Percentiles rank a stretch among this genome's conserved stretches.
These are phyloP conservation scores for Eretmocerus hayati DNA, from an alignment of 2,888 invertebrate genomes.

Conservation along the genomic window DNA sequence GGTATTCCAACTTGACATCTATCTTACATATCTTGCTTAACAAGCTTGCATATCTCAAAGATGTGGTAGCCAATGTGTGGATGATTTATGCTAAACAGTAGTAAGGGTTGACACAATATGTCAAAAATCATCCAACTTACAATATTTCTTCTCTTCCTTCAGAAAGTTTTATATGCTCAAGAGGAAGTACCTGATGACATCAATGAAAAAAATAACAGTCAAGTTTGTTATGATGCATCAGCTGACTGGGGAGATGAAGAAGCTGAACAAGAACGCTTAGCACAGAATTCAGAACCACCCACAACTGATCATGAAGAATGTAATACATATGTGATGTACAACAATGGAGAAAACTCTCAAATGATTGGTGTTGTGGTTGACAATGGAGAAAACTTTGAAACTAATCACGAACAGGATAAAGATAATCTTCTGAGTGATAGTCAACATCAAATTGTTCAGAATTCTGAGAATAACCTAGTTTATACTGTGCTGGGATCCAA, in stretches of 20 bases:
- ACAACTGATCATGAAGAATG: conserved; percentile 1
- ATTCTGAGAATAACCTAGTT: conserved; percentile 41
- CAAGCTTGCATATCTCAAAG: too few species aligned
- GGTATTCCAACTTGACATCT: too few species aligned
- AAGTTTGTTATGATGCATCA: conserved; percentile 37
- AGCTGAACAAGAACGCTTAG: conserved; percentile 21
- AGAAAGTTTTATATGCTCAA: conserved; percentile 9
- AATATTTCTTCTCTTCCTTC: too few species aligned
- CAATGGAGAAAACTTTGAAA: conserved; percentile 11
- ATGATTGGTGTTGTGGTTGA: not conserved
- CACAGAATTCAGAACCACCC: conserved; percentile 3
- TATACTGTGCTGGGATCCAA: conserved; percentile 43
- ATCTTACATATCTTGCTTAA: too few species aligned
- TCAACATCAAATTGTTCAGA: conserved; percentile 38
- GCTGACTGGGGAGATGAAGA: conserved; percentile 45
- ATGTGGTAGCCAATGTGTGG: too few species aligned
- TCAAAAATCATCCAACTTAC: too few species aligned
- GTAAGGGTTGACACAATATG: too few species aligned
- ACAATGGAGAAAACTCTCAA: conserved; percentile 11
- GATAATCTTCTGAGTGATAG: conserved; percentile 23
- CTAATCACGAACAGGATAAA: conserved; percentile 19
- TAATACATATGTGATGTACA: conserved; percentile 10
- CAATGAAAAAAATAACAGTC: conserved; percentile 23
- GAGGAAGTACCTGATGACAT: too few species aligned
- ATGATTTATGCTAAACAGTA: too few species aligned